phyloP scores from a whole-genome alignment of 2,113 vertebrate genomes.

The Lipophrys pholis region DNA sequence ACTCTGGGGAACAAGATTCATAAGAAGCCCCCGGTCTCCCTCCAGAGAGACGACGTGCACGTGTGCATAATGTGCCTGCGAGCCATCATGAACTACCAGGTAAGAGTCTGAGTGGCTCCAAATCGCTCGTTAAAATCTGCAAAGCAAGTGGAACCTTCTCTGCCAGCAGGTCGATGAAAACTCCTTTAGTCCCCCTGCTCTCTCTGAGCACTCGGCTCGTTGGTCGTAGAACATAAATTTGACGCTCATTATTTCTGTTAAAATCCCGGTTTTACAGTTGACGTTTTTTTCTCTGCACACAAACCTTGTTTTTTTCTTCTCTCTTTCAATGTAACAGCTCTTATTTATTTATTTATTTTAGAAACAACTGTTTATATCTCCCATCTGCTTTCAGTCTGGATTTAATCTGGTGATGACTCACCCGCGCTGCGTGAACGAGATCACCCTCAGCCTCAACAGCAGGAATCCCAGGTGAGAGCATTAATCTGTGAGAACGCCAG shows the following conservation, averaged over 20 bases:
- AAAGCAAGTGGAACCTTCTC: not conserved
- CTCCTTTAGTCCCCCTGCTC: not conserved
- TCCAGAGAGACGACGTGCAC: conserved; percentile 93
- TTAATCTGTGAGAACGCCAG: not conserved
- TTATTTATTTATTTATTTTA: not conserved
- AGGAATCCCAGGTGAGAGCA: conserved; percentile 90
- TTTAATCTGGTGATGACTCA: conserved; percentile 97
- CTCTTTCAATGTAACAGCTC: not conserved
- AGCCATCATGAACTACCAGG: conserved; percentile 99
- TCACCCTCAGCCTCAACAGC: conserved; percentile 96
- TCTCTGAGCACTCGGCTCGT: not conserved
- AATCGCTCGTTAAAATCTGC: conserved; percentile 1
- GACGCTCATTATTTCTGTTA: not conserved
- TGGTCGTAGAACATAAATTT: not conserved
- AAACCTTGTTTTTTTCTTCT: not conserved
- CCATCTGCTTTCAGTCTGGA: conserved; percentile 85
- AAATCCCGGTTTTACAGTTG: not conserved
- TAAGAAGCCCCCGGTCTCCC: conserved; percentile 83
- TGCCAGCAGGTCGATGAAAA: not conserved
- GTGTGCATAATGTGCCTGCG: conserved; percentile 98
- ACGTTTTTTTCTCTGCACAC: not conserved
- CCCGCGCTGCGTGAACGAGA: conserved; percentile 95
- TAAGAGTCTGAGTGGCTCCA: conserved; percentile 54
- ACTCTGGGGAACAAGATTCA: conserved; percentile 83
- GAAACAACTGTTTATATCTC: not conserved